Evolutionary conservation across 2,113 vertebrate genomes (phyloP), one percentile per base, ranked within the genome.

Genomic region (Lepisosteus oculatus): DNA sequence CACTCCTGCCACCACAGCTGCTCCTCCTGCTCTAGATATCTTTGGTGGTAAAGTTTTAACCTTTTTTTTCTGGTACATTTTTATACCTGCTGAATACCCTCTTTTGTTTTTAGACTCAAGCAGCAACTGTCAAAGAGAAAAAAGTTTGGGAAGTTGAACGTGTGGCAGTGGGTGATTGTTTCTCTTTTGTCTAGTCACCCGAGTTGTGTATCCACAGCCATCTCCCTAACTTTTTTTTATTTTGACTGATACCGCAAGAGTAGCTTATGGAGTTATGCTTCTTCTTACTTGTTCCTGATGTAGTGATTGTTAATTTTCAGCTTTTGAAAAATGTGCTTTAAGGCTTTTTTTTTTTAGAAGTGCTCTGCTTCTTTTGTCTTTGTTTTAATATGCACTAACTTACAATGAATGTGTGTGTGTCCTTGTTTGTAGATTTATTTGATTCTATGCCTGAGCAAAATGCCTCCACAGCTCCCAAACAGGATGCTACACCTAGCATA

Each of bases 351-450:
- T 72, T 72, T 51, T 44, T 14, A 56, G 41, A 56, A 51, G 45
- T 62, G 69, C 43, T 74, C 61, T 68, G 56, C 61, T 65, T 65
- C 43, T 59, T 57, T 69, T 8, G 55, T 70, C 13, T 54, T 54
- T 55, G 12, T 42, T 62, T 59, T 15, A 65, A 61, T 65, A 43
- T 75, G 55, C 56, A 75, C 61, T 76, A 55, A 61, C 62, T 77
- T 70, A 29, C 79, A 56, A 63, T 87, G 70, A 87, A 80, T 83
- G 81, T 91, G 85, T 29, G 29, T 97, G 73, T 99, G 90, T 97
- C 95, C 93, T 95, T 96, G 93, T 90, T 92, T 88, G 88, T 98
- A 98, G 97, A 98, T 98, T 93, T 99, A 82, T 98, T 98, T 98
- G 97, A 98, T 88, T 93, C 97, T 87, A 92, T 93, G 91, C 94